Percentiles rank a stretch among this genome's conserved stretches.
Conservation (phyloP, 1,140 invertebrate species). For the Pogonomyrmex californicus region DNA sequence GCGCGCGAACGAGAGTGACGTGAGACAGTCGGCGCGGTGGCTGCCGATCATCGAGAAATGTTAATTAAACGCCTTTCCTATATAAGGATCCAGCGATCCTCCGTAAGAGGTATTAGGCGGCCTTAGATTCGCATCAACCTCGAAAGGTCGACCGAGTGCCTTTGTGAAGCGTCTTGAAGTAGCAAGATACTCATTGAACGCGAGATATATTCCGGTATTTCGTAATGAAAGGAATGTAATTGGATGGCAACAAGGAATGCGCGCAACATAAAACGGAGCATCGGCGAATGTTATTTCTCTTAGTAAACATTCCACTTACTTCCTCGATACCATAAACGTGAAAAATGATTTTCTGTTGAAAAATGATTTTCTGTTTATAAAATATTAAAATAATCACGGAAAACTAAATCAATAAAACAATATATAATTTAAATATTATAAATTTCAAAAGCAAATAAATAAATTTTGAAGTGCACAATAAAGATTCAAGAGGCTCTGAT, state of each 20-base stretch:
- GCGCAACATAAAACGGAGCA: background rate
- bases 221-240: conserved; percentile 46
- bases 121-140: conserved; percentile 43
- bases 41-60: conserved; percentile 75
- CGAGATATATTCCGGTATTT: conserved; percentile 30
- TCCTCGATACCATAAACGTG: background rate
- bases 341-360: background rate
- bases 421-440: background rate
- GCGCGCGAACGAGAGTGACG: conserved; percentile 71
- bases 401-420: background rate
- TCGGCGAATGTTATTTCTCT: background rate
- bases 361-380: background rate
- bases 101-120: conserved; percentile 45
- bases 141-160: conserved; percentile 47
- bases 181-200: background rate
- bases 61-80: conserved; percentile 75
- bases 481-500: background rate
- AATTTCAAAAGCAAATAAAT: background rate
- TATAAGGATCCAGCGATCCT: conserved; percentile 61
- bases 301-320: background rate
- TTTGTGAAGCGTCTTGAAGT: background rate
- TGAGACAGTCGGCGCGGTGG: conserved; percentile 40
- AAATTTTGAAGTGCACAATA: background rate
- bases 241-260: background rate
- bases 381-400: background rate